Percentiles rank a stretch among this genome's conserved stretches.
Evolutionary conservation across 1,140 invertebrate species (phyloP).

Genomic region (Drosophila tani): DNA sequence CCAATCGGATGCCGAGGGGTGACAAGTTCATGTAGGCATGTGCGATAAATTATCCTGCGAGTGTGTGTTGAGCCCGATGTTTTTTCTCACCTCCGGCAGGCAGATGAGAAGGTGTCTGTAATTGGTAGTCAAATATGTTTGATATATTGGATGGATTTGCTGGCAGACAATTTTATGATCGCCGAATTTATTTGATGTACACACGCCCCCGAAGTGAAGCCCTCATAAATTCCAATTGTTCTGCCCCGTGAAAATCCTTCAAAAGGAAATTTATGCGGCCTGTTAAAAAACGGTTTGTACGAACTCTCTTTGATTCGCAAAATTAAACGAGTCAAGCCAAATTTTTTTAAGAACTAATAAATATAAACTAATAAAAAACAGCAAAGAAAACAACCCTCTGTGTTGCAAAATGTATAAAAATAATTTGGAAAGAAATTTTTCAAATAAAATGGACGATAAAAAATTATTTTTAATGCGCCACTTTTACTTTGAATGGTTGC

Average conservation of each 20-base stretch:
- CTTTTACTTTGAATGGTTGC: slow-evolving; percentile 57
- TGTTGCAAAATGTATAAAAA: slow-evolving; percentile 13
- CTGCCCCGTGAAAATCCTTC: slow-evolving; percentile 64
- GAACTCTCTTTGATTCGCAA: slow-evolving; percentile 35
- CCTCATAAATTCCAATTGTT: slow-evolving; percentile 62
- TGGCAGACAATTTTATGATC: slow-evolving; percentile 81
- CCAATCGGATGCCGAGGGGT: slow-evolving; percentile 11
- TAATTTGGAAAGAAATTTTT: slow-evolving; percentile 58
- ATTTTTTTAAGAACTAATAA: slow-evolving; percentile 52
- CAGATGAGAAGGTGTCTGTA: slow-evolving; percentile 60
- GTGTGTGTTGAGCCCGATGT: slow-evolving; percentile 28
- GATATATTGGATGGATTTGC: slow-evolving; percentile 78
- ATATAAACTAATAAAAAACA: slow-evolving; percentile 42
- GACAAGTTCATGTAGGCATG: slow-evolving; percentile 75
- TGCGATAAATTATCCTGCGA: slow-evolving; percentile 81
- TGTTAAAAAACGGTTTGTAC: slow-evolving; percentile 70
- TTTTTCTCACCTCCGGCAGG: slow-evolving; percentile 23
- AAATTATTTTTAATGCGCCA: slow-evolving; percentile 71
- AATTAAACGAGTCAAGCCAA: slow-evolving; percentile 69
- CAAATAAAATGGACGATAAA: slow-evolving; percentile 73
- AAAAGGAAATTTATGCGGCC: slow-evolving; percentile 63
- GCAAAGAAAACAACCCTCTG: slow-evolving; percentile 28
- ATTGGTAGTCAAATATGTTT: slow-evolving; percentile 79
- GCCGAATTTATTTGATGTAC: slow-evolving; percentile 76
- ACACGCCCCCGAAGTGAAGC: slow-evolving; percentile 42